These are phyloP conservation scores for Dasyornis broadbenti DNA, from an alignment of 2,113 vertebrate species.

Conservation along the genomic window DNA sequence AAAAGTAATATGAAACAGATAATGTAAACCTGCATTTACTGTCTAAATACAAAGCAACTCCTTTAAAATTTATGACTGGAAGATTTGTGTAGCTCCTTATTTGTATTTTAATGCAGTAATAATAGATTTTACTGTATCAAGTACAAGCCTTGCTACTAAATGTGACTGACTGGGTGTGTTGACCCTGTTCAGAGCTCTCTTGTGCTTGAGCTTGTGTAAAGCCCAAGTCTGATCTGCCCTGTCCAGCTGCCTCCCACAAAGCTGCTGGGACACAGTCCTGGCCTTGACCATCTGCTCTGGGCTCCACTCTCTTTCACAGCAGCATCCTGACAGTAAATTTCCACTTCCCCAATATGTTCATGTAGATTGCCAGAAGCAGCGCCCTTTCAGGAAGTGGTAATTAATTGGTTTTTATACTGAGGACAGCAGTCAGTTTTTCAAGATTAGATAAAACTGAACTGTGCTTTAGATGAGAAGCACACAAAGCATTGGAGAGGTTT, in stretches of 20 bases:
- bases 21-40: background rate
- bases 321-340: background rate
- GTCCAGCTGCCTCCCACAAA: background rate
- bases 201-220: background rate
- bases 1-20: background rate
- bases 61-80: background rate
- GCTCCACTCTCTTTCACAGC: background rate
- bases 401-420: background rate
- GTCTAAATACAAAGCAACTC: background rate
- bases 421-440: background rate
- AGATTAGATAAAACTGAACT: background rate
- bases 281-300: constrained; percentile 11
- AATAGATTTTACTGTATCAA: background rate
- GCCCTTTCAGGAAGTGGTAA: background rate
- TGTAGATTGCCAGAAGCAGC: background rate
- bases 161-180: background rate
- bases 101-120: background rate
- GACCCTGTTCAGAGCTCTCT: background rate
- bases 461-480: background rate
- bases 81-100: background rate
- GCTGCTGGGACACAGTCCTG: background rate
- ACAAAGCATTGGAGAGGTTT: background rate
- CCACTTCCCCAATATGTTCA: background rate
- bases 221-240: background rate
- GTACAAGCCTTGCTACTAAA: background rate